Evolutionary conservation across 2,888 invertebrate species (phyloP).

Genomic region (Toxonevra muliebris): DNA sequence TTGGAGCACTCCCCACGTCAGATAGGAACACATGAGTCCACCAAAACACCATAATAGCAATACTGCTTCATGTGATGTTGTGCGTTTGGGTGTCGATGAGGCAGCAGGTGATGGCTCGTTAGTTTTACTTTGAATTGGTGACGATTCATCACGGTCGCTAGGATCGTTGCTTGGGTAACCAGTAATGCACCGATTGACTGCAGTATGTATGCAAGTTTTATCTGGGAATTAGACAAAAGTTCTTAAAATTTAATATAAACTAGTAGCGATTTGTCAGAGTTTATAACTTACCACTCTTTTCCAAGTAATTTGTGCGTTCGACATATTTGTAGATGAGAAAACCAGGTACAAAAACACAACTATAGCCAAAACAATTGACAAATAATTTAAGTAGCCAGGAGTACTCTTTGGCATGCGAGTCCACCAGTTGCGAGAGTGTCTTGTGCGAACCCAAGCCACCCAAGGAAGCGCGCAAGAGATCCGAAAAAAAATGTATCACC

Average conservation of each 20-base stretch:
- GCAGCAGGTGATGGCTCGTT: conserved; percentile 37
- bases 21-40: conserved; percentile 89
- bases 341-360: conserved; percentile 87
- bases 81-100: conserved; percentile 58
- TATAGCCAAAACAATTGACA: conserved; percentile 86
- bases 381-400: conserved; percentile 81
- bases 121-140: conserved; percentile 65
- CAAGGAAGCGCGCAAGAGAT: conserved; percentile 60
- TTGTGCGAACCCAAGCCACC: conserved; percentile 57
- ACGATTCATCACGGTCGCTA: conserved; percentile 64
- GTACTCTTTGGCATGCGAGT: conserved; percentile 68
- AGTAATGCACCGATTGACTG: conserved; percentile 61
- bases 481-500: conserved; percentile 61
- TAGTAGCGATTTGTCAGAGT: background rate
- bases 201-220: conserved; percentile 54
- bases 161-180: conserved; percentile 52
- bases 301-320: conserved; percentile 79
- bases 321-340: conserved; percentile 84
- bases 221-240: conserved; percentile 39
- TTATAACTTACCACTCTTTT: conserved; percentile 72
- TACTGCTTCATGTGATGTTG: conserved; percentile 70
- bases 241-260: background rate
- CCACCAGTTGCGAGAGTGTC: conserved; percentile 63
- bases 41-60: conserved; percentile 81
- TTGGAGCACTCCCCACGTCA: conserved; percentile 96